Evolutionary conservation across 2,113 vertebrate species (phyloP).

Genomic region (Nyctereutes procyonoides): DNA sequence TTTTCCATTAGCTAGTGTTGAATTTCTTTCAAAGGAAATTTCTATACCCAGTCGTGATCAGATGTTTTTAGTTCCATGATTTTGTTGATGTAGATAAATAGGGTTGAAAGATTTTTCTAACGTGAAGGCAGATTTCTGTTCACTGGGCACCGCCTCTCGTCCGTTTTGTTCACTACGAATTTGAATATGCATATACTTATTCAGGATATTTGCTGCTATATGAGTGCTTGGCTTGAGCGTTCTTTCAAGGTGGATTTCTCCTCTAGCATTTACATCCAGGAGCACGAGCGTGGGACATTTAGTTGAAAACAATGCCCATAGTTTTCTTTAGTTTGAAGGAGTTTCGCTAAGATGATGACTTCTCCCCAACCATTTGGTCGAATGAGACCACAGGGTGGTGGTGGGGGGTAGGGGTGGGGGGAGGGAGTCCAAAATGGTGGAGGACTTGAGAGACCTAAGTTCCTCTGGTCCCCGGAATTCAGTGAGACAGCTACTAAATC

Average conservation of each 20-base stretch:
- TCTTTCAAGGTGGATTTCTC: not conserved
- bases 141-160: not conserved
- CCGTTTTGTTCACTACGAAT: not conserved
- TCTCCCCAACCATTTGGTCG: not conserved
- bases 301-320: not conserved
- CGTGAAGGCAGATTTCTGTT: not conserved
- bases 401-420: too few species aligned
- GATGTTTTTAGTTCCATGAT: not conserved
- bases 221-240: not conserved
- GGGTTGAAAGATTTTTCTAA: not conserved
- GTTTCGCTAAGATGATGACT: not conserved
- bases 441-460: too few species aligned
- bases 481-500: too few species aligned
- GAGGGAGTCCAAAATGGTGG: too few species aligned
- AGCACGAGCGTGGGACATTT: not conserved
- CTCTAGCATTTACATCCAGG: not conserved
- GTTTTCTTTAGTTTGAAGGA: not conserved
- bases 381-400: not conserved
- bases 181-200: not conserved
- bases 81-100: not conserved
- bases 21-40: not conserved
- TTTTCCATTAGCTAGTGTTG: not conserved
- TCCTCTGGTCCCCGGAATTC: too few species aligned
- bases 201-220: not conserved
- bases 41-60: not conserved